Evolutionary conservation across 1,140 invertebrate genomes (phyloP), one percentile per base, ranked within the genome.

Genomic region (Lutraria rhynchaena): DNA sequence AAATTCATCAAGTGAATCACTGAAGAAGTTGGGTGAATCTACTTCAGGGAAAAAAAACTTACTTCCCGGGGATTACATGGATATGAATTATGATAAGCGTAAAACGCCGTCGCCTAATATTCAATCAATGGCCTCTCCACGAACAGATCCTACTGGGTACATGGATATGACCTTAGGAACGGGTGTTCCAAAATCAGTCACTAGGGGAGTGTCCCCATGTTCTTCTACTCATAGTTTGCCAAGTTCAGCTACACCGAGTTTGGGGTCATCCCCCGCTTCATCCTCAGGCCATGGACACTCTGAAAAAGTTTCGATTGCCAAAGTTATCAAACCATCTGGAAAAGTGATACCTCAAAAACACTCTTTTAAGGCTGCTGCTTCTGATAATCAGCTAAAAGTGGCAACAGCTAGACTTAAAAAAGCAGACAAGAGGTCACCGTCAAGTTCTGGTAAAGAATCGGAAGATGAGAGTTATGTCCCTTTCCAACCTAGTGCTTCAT

Each of bases 131-230:
- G 13, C 53, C 5, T 63, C 41, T 1, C 65, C 53, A 24, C 67
- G 58, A 55, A 73, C 60, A 44, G 83, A 85, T 69, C 24, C 57
- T 37, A 83, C 76, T 46, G 85, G 87, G 1, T 89, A 88, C 44
- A 81, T 89, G n/a, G 86, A 87, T 80, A 90, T 90, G 89, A 85
- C 85, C 17, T 27, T 87, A 2, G 87, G 86, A 11, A 77, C 70
- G 17, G 57, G 80, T 51, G 3, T 71, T 55, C 11, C 71, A 77
- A 65, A 82, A 77, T 37, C 55, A 24, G 4, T 75, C 53, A 41
- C 63, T 22, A 7, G 63, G 73, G 58, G 60, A 41, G 53, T 46
- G 60, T 77, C 46, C 46, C 49, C 41, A 51, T 63, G 19, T 44
- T 69, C 46, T 44, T 69, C 31, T 61, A 63, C 57, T 78, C 80